A percentile compares a stretch with the other conserved stretches of the same genome.
These are phyloP conservation scores for Orbicella faveolata DNA, from an alignment of 64 coral and sea anemone species.

Conservation along the genomic window DNA sequence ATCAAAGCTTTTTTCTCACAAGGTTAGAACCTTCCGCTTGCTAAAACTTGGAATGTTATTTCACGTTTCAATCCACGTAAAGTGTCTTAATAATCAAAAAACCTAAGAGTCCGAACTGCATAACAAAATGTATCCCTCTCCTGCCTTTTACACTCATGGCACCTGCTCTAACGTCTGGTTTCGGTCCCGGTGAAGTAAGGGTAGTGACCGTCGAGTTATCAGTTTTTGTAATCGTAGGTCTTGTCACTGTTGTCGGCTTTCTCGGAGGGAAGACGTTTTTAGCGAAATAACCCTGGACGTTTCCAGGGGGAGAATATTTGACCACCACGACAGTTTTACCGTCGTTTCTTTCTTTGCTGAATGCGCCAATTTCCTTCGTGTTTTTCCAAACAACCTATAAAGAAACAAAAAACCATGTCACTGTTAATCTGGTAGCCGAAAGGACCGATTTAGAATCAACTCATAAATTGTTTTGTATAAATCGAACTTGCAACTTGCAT, in stretches of 20 bases:
- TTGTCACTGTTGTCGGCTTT: not conserved
- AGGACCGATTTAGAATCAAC: no score
- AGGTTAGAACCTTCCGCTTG: no score
- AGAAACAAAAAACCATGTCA: not conserved
- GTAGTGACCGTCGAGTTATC: not conserved
- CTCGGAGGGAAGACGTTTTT: constrained; percentile 40
- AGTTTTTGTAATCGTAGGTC: not conserved
- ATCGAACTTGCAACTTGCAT: no score
- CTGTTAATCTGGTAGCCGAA: no score
- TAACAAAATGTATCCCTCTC: not conserved
- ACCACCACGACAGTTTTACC: constrained; percentile 36
- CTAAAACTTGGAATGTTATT: no score
- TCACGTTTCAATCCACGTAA: not conserved
- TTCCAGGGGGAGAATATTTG: constrained; percentile 31
- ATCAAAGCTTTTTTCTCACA: no score
- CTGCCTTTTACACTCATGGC: not conserved
- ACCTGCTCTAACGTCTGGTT: not conserved
- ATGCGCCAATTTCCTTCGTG: constrained; percentile 43
- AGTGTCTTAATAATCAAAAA: not conserved
- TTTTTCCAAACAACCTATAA: constrained; percentile 41
- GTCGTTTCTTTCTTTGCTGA: not conserved
- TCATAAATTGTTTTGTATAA: no score
- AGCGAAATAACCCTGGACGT: constrained; percentile 11
- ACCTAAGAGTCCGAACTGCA: not conserved
- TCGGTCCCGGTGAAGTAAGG: not conserved